Evolutionary conservation across 2,113 vertebrate species (phyloP).

Genomic region (Lota lota): DNA sequence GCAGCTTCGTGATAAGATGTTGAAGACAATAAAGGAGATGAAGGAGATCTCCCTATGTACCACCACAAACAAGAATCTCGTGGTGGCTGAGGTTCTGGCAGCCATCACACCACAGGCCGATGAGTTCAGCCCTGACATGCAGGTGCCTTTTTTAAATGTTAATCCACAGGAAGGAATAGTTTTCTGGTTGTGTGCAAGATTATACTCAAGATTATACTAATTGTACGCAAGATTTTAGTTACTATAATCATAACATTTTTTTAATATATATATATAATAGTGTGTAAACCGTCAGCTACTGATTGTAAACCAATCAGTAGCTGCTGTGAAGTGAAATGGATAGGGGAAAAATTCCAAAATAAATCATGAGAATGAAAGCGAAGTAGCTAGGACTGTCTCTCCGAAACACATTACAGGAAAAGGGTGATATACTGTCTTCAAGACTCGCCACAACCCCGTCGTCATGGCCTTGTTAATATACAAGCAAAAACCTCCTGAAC

Average conservation of each 20-base stretch:
- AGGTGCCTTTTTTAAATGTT: constrained; percentile 9
- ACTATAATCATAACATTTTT: not conserved
- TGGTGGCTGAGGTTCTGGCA: constrained; percentile 71
- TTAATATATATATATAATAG: not conserved
- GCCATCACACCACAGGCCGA: constrained; percentile 64
- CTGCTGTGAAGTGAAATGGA: not conserved
- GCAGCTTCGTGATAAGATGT: constrained; percentile 81
- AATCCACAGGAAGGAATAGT: not conserved
- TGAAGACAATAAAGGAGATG: constrained; percentile 66
- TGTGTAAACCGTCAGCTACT: not conserved
- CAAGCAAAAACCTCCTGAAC: no score
- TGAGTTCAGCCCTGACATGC: constrained; percentile 74
- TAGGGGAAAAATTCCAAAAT: not conserved
- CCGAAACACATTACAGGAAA: no score
- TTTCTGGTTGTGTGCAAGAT: not conserved
- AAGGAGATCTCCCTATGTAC: constrained; percentile 22
- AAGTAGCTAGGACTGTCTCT: no score
- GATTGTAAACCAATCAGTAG: not conserved
- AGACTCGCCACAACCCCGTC: no score
- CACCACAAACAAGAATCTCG: constrained; percentile 63
- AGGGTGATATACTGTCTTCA: no score
- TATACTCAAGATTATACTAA: not conserved
- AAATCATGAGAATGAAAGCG: no score
- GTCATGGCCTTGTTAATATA: no score
- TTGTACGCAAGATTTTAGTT: not conserved